A percentile compares a stretch with the other conserved stretches of the same genome.
Evolutionary conservation across 1,140 invertebrate genomes (phyloP).

Genomic region (Ips nitidus): DNA sequence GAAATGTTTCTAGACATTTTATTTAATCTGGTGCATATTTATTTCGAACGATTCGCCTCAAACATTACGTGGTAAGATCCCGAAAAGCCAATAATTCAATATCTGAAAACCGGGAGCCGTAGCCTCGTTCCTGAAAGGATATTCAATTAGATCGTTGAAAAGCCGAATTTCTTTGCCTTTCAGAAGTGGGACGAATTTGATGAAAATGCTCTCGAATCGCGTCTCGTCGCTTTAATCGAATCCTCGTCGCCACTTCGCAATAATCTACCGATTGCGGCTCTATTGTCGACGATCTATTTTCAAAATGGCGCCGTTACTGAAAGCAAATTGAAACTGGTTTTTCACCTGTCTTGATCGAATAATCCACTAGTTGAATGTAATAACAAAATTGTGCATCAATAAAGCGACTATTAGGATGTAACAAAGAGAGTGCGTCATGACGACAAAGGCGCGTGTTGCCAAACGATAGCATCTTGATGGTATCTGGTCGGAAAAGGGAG

Average conservation of each 20-base stretch:
- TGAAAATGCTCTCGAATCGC: conserved; percentile 18
- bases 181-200: conserved; percentile 20
- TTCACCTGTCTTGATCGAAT: background rate
- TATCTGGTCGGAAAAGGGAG: conserved; percentile 44
- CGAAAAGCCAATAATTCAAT: conserved; percentile 21
- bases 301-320: conserved; percentile 37
- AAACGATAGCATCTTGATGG: conserved; percentile 41
- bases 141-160: conserved; percentile 19
- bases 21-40: no score
- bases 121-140: conserved; percentile 15
- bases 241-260: conserved; percentile 39
- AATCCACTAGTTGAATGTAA: conserved; percentile 1
- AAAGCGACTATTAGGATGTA: background rate
- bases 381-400: background rate
- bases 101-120: conserved; percentile 14
- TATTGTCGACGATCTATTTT: conserved; percentile 41
- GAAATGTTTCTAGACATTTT: no score
- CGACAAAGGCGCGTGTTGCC: conserved; percentile 40
- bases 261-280: conserved; percentile 32
- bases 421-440: conserved; percentile 8
- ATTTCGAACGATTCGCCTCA: conserved; percentile 4
- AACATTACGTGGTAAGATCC: background rate
- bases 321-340: conserved; percentile 2
- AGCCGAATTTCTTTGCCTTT: conserved; percentile 19
- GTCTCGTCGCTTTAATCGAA: conserved; percentile 38